phyloP scores from a whole-genome alignment of 2,797 vertebrate genomes.

The Sternotherus odoratus region DNA sequence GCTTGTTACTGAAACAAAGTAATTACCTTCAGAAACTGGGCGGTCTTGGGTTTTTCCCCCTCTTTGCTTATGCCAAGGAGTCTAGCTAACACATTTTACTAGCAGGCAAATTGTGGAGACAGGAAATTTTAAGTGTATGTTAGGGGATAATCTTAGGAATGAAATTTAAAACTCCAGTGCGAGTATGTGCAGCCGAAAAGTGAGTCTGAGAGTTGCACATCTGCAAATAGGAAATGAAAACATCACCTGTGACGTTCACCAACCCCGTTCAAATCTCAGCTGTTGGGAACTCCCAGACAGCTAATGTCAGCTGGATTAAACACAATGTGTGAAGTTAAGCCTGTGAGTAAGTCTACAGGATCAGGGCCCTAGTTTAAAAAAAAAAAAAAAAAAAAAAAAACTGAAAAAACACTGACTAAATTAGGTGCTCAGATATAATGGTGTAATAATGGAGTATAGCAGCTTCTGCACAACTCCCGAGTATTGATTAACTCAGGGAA shows the following conservation, averaged over 20 bases:
- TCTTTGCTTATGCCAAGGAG: neutral
- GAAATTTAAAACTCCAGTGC: neutral
- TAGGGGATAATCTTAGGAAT: neutral
- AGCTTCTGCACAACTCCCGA: neutral
- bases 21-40: neutral
- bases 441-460: neutral
- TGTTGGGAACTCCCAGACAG: fast-evolving
- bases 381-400: neutral
- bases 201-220: fast-evolving
- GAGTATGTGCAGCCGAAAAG: neutral
- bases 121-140: neutral
- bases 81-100: fast-evolving
- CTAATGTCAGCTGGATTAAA: fast-evolving
- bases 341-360: neutral
- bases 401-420: neutral
- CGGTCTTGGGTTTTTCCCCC: neutral
- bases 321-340: fast-evolving
- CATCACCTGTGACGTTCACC: fast-evolving
- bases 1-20: fast-evolving
- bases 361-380: no score
- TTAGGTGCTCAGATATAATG: neutral
- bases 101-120: neutral
- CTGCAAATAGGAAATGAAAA: neutral
- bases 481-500: neutral
- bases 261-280: neutral